A percentile compares a stretch with the other conserved stretches of the same genome.
Evolutionary conservation across 2,113 vertebrate species (phyloP).

Genomic region (Phyllostomus hastatus): DNA sequence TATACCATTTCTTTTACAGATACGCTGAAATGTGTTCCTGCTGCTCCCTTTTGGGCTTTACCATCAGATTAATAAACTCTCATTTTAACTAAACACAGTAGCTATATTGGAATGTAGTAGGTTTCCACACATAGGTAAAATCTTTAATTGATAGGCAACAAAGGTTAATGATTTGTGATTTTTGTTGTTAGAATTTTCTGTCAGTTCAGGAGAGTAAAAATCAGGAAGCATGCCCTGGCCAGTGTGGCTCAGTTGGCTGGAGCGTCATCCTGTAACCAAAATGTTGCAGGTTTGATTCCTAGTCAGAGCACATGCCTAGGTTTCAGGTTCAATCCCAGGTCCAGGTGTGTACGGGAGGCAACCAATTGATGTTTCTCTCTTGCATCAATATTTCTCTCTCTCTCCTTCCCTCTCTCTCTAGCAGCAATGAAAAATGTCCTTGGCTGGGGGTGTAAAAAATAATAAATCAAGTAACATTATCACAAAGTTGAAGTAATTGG

Average conservation of each 20-base stretch:
- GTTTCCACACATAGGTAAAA: not conserved
- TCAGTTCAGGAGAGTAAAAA: not conserved
- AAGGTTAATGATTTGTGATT: not conserved
- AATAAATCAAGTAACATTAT: not conserved
- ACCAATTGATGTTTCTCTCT: no score
- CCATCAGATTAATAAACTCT: not conserved
- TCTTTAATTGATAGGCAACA: not conserved
- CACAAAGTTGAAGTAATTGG: not conserved
- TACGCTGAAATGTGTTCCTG: not conserved
- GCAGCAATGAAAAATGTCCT: no score
- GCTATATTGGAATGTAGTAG: not conserved
- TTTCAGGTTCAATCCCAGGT: no score
- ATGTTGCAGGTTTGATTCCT: no score
- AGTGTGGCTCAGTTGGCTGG: no score
- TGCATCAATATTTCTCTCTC: no score
- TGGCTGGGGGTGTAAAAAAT: no score
- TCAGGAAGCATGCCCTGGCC: not conserved
- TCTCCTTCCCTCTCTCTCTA: no score
- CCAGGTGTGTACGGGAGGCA: no score
- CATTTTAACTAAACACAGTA: not conserved
- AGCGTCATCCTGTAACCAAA: no score
- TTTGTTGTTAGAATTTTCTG: not conserved
- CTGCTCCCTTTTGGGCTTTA: not conserved
- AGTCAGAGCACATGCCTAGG: no score
- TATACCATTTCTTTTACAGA: conserved; percentile 26